A percentile compares a stretch with the other conserved stretches of the same genome.
Conservation (phyloP, 2,797 vertebrate species). For the Rhodeus uyekii region DNA sequence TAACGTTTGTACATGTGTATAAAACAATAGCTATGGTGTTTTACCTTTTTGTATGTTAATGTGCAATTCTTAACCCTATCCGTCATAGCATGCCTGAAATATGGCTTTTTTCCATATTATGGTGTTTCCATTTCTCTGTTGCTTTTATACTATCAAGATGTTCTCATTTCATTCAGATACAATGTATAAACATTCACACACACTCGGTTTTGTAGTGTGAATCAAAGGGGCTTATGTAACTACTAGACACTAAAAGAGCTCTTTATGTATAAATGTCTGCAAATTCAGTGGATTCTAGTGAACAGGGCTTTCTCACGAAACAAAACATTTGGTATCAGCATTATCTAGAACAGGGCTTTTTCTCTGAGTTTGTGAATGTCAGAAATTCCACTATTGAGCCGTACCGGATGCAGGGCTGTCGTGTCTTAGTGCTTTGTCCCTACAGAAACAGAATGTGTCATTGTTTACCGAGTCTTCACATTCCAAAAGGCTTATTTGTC, state of each 20-base stretch:
- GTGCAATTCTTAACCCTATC: conserved; percentile 45
- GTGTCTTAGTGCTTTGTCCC: conserved; percentile 46
- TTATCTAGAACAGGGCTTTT: conserved; percentile 27
- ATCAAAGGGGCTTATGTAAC: conserved; percentile 27
- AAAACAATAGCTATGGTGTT: conserved; percentile 34
- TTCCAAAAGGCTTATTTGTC: conserved; percentile 39
- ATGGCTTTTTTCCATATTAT: conserved; percentile 9
- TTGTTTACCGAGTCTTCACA: conserved; percentile 39
- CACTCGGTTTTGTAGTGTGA: background rate
- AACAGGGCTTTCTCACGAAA: conserved; percentile 47
- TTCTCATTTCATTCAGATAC: background rate
- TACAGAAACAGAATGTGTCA: conserved; percentile 43
- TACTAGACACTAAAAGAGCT: conserved; percentile 32
- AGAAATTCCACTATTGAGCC: conserved; percentile 1
- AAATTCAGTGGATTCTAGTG: conserved; percentile 5
- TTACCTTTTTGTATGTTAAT: conserved; percentile 38
- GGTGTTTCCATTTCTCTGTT: conserved; percentile 2
- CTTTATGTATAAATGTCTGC: background rate
- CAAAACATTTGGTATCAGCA: background rate
- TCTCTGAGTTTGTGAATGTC: conserved; percentile 37
- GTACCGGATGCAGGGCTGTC: conserved; percentile 15
- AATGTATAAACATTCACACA: background rate
- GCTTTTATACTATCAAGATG: background rate
- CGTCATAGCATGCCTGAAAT: conserved; percentile 25
- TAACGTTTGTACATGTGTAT: conserved; percentile 60